Base-by-base conservation (phyloP, 2,888 invertebrate species). In the Shargacucullia verbasci region DNA sequence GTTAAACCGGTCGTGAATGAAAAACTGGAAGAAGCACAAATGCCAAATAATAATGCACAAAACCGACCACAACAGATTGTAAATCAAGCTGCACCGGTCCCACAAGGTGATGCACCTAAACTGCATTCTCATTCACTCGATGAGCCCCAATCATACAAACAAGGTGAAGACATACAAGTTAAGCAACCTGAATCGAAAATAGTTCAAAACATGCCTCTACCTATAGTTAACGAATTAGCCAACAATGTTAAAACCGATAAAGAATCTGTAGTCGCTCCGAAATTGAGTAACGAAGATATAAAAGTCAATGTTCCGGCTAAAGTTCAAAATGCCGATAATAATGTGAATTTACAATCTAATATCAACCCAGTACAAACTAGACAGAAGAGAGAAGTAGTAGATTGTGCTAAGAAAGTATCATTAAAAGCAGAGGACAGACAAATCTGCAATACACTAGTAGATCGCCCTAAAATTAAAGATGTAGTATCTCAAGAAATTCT, bases 131-230 rank as follows among this genome's bases (percentile, higher is more conserved):
- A 92, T 57, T 82, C 86, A 0, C 81, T 81, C 0, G 92, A 91
- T 46, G 92, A 91, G 78, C 91, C 92, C 0, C 84, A 90, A 62
- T 92, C 91, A 0, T 91, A 92, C 41, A 88, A 86, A 76, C 71
- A 80, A 80, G 91, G 91, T 0, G 91, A 92, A 79, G 89, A 90
- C 56, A 53, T 60, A 27, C 81, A 86, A 60, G 78, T 71, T 0
- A 69, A 78, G 35, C 27, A 38, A 1, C 31, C 61, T 12, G 59
- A 76, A 52, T 39, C 9, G 14, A 73, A 76, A 60, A 12, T 64
- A 6, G 57, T 73, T 27, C 81, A 82, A 72, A 88, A 87, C 49
- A 61, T 88, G 9, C 89, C 88, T 20, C 33, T 87, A 59, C 82
- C 88, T 12, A 75, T 90, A 59, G 86, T 88, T 53, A 87, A 81